These are phyloP conservation scores for Trogon surrucura DNA, from an alignment of 2,113 vertebrate species.

Conservation along the genomic window DNA sequence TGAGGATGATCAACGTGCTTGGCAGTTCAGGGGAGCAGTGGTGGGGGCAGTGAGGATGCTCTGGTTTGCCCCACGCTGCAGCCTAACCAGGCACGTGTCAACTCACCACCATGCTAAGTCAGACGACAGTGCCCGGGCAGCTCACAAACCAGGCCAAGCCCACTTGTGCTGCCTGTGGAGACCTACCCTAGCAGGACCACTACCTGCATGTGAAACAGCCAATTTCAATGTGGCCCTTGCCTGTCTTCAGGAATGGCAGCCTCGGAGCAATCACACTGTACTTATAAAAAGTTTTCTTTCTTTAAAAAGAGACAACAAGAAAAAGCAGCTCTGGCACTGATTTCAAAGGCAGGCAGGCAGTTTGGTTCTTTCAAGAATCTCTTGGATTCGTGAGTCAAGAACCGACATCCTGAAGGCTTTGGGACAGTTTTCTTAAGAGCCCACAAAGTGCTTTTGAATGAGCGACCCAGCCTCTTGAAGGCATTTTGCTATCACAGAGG, in stretches of 20 bases:
- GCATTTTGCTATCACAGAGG: neutral
- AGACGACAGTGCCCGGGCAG: neutral
- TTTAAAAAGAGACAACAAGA: neutral
- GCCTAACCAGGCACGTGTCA: neutral
- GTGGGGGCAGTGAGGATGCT: neutral
- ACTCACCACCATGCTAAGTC: neutral
- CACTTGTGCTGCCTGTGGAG: neutral
- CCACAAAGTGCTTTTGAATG: neutral
- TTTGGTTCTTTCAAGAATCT: neutral
- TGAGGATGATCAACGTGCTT: neutral
- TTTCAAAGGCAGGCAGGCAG: neutral
- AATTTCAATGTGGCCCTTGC: neutral
- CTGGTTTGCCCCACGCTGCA: accelerated
- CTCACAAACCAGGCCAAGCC: neutral
- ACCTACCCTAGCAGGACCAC: neutral
- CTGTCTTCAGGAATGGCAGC: neutral
- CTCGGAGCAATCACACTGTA: neutral
- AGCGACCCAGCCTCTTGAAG: neutral
- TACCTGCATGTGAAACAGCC: neutral
- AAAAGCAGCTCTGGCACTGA: neutral
- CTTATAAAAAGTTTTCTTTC: neutral
- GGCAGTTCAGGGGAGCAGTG: neutral
- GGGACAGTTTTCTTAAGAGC: neutral
- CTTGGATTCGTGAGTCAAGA: neutral
- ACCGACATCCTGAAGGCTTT: neutral